Evolutionary conservation across 2,113 vertebrate genomes (phyloP), one percentile per base, ranked within the genome.

Genomic region (Cichladusa arquata): DNA sequence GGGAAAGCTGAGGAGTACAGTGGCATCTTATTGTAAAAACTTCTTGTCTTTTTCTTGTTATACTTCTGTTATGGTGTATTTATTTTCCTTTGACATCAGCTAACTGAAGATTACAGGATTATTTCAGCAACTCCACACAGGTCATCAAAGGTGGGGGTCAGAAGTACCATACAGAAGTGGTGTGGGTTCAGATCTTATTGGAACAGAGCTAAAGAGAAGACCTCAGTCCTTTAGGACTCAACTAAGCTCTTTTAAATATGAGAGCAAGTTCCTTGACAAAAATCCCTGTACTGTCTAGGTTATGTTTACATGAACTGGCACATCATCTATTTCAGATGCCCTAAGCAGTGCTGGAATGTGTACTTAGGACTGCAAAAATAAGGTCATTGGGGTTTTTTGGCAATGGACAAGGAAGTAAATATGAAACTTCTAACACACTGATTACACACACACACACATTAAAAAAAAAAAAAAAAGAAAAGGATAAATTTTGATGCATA

Each of bases 91-190:
- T 92, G 84, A 89, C 45, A 92, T 73, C 50, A 92, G 33, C 67
- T 89, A 87, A 82, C 70, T 92, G 82, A 81, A 94, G 81, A 89
- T 93, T 93, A 95, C 81, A 72, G 93, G 91, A 95, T 88, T 96
- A 56, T 91, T 96, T 92, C 77, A 62, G n/a, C 40, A 85, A 66
- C 78, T 91, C 92, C 66, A 67, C 72, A 90, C 8, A 91, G 77
- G 54, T 88, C 58, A 95, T 76, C 66, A 70, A 79, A 95, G 26
- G 45, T 65, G 48, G 76, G 85, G 51, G 78, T 92, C 80, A 71
- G 58, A 88, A 83, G 47, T 24, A 70, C 29, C 34, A 14, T 0
- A 66, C 8, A 80, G 51, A 90, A 90, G 77, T 19, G 7, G 14
- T 54, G 57, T 58, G 71, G 12, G 9, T 73, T 92, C 70, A 91